phyloP scores from a whole-genome alignment of 2,888 invertebrate genomes.

The Marasmarcha lunaedactyla region DNA sequence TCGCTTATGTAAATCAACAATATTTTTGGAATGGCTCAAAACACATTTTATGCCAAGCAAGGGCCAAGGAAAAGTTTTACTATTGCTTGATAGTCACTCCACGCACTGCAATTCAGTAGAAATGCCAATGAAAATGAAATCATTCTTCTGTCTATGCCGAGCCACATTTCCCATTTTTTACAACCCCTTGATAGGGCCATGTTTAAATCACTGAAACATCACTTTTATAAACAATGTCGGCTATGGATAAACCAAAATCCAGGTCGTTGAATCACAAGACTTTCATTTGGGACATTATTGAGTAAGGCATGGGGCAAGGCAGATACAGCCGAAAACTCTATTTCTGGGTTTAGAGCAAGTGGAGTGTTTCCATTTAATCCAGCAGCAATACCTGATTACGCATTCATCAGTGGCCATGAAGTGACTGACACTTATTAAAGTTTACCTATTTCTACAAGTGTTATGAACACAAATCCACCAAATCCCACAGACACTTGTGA shows the following conservation, averaged over 20 bases:
- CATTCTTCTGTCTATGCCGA: slow-evolving; percentile 14
- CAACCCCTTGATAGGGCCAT: slow-evolving; percentile 15
- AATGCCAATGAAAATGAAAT: slow-evolving; percentile 15
- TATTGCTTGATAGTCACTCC: slow-evolving; percentile 18
- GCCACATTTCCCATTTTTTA: slow-evolving; percentile 17
- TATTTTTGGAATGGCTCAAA: slow-evolving; percentile 13
- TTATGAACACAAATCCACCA: no score
- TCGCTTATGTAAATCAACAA: slow-evolving; percentile 13
- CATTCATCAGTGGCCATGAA: no score
- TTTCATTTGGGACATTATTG: slow-evolving; percentile 13
- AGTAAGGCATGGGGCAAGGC: slow-evolving; percentile 15
- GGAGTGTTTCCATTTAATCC: no score
- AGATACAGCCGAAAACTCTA: slow-evolving; percentile 17
- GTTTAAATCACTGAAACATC: slow-evolving; percentile 19
- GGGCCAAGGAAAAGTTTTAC: slow-evolving; percentile 13
- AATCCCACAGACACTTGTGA: no score
- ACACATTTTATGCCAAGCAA: slow-evolving; percentile 15
- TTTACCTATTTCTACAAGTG: no score
- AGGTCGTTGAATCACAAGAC: slow-evolving; percentile 12
- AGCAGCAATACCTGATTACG: no score
- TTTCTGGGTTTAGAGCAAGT: slow-evolving; percentile 17
- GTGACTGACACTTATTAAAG: no score
- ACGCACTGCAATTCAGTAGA: slow-evolving; percentile 12
- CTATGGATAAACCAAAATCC: slow-evolving; percentile 15
- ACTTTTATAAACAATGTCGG: slow-evolving; percentile 15